A percentile compares a stretch with the other conserved stretches of the same genome.
phyloP scores from a whole-genome alignment of 2,113 vertebrate genomes.

The Catagonus wagneri region DNA sequence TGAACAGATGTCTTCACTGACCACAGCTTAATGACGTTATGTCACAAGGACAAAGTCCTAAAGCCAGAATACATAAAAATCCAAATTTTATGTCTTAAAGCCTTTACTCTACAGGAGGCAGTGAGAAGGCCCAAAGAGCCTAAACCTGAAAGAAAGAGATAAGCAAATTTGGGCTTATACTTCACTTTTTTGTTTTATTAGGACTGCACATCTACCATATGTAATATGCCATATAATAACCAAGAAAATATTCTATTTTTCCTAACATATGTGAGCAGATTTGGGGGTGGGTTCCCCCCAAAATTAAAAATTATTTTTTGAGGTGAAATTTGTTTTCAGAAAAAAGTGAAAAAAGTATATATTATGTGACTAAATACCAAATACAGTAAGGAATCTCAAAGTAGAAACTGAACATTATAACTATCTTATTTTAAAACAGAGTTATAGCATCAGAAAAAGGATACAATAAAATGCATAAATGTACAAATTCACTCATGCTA shows the following conservation, averaged over 20 bases:
- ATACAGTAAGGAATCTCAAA: not conserved
- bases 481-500: not conserved
- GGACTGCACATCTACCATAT: not conserved
- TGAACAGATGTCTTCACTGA: not conserved
- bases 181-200: not conserved
- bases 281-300: not conserved
- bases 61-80: not conserved
- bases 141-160: not conserved
- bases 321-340: not conserved
- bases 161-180: not conserved
- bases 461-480: not conserved
- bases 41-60: not conserved
- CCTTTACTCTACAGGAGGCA: not conserved
- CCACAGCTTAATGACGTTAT: not conserved
- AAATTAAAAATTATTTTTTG: not conserved
- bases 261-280: not conserved
- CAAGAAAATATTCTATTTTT: not conserved
- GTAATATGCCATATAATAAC: not conserved
- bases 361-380: not conserved
- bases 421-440: conserved; percentile 17
- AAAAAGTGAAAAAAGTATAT: not conserved
- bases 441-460: not conserved
- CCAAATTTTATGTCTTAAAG: not conserved
- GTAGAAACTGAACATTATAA: not conserved
- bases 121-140: not conserved